Evolutionary conservation across 2,113 vertebrate species (phyloP), one percentile per base, ranked within the genome.

Genomic region (Lophochroa leadbeateri): DNA sequence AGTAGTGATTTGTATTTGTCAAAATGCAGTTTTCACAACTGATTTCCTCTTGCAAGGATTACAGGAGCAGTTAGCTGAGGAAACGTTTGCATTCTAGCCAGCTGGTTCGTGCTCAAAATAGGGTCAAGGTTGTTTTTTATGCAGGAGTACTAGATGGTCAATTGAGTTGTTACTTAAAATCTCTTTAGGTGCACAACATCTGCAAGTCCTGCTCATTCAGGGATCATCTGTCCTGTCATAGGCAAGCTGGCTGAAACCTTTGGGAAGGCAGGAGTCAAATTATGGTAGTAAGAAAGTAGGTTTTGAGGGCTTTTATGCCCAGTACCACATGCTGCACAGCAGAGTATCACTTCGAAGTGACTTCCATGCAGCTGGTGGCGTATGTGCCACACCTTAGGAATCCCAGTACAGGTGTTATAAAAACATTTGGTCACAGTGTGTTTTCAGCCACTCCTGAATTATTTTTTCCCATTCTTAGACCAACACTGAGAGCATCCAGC

Each of bases 21-120:
- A 93, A 90, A 95, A 92, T 77, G 58, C 69, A 87, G 6, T 95
- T 92, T 95, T 68, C 79, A 63, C 87, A 15, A 80, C 37, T 70
- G 85, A 92, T 95, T 93, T 90, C 67, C 82, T 80, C 19, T 47
- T 82, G 46, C 52, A 85, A 64, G 84, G 90, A 61, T 65, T 77
- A 46, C 46, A 90, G 68, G 44, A 88, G 47, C 49, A 82, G 82
- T 87, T 82, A 65, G 78, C 1, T 76, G 41, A 35, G 53, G 37
- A 17, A 63, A 18, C 18, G 37, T 76, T 81, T 95, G 55, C 65
- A 43, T 71, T 79, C 29, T 52, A 70, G 61, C 47, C 89, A 89
- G 53, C n/a, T 58, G 15, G 53, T 93, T 95, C 19, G 7, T 76
- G 58, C 41, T 88, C 41, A 67, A 46, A 88, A 46, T 21, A 77